Evolutionary conservation across 2,888 invertebrate genomes (phyloP).

Genomic region (Platerodrilus igneus): DNA sequence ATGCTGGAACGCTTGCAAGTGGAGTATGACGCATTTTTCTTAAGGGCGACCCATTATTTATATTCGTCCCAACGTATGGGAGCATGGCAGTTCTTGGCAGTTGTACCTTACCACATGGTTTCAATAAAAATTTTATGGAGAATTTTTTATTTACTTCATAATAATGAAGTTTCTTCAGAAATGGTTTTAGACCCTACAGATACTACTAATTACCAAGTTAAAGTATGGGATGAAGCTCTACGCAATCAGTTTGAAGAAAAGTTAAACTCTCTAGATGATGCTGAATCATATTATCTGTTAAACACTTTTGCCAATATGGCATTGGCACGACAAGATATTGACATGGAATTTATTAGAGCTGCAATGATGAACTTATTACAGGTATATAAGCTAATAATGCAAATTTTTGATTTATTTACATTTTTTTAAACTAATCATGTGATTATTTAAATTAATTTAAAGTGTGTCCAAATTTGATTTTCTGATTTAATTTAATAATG

Average conservation of each 20-base stretch:
- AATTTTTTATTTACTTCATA: slow-evolving; percentile 60
- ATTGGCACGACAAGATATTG: slow-evolving; percentile 55
- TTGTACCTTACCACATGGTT: slow-evolving; percentile 63
- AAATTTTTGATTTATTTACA: slow-evolving; percentile 12
- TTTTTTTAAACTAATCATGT: slow-evolving; percentile 1
- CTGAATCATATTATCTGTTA: slow-evolving; percentile 71
- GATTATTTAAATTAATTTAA: not conserved
- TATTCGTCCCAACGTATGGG: slow-evolving; percentile 68
- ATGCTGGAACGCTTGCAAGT: slow-evolving; percentile 58
- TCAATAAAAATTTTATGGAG: slow-evolving; percentile 60
- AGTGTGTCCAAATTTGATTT: slow-evolving; percentile 8
- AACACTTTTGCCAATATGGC: slow-evolving; percentile 80
- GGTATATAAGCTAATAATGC: too few relatives aligned
- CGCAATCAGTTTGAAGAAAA: slow-evolving; percentile 60
- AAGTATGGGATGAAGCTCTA: slow-evolving; percentile 49
- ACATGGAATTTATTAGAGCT: slow-evolving; percentile 61
- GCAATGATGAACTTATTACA: slow-evolving; percentile 66
- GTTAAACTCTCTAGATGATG: slow-evolving; percentile 59
- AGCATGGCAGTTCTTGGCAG: slow-evolving; percentile 78
- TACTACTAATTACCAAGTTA: slow-evolving; percentile 47
- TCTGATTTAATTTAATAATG: too few relatives aligned
- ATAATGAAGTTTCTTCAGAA: slow-evolving; percentile 49
- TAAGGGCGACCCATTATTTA: slow-evolving; percentile 64
- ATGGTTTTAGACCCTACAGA: slow-evolving; percentile 37
- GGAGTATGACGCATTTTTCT: slow-evolving; percentile 70